Percentiles rank a stretch among this genome's conserved stretches.
Evolutionary conservation across 1,140 invertebrate genomes (phyloP).

Genomic region (Bicyclus anynana): DNA sequence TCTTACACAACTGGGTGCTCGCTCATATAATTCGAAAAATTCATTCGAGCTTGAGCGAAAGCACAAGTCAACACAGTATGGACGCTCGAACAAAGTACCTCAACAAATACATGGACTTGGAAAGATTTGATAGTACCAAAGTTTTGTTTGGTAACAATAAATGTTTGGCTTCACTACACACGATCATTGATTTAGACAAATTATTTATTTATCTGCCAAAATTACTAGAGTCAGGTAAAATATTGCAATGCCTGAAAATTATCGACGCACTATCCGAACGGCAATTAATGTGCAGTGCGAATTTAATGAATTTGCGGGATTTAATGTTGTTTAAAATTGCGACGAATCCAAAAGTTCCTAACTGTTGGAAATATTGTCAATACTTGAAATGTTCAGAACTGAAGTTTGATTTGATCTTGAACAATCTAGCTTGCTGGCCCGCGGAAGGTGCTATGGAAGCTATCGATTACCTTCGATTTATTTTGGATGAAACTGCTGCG

Average conservation of each 20-base stretch:
- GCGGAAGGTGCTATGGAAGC: constrained; percentile 67
- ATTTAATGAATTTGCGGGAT: constrained; percentile 63
- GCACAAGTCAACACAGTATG: constrained; percentile 62
- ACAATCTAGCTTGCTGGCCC: constrained; percentile 64
- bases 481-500: constrained; percentile 44
- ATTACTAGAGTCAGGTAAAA: constrained; percentile 57
- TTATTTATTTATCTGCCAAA: constrained; percentile 57
- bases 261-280: constrained; percentile 66
- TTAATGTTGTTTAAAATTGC: constrained; percentile 70
- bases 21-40: constrained; percentile 74
- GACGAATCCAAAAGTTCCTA: constrained; percentile 49
- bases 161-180: constrained; percentile 68
- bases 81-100: constrained; percentile 67
- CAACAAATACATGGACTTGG: constrained; percentile 69
- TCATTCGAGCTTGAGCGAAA: constrained; percentile 60
- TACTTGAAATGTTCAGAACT: constrained; percentile 63
- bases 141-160: constrained; percentile 65
- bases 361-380: constrained; percentile 71
- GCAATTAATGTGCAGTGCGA: constrained; percentile 53
- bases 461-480: constrained; percentile 61
- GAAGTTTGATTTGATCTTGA: constrained; percentile 59
- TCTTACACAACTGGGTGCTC: constrained; percentile 72
- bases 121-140: constrained; percentile 65
- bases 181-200: constrained; percentile 62
- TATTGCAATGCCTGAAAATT: constrained; percentile 63